These are phyloP conservation scores for Cartodere bifasciata DNA, from an alignment of 2,888 invertebrate genomes.

Conservation along the genomic window DNA sequence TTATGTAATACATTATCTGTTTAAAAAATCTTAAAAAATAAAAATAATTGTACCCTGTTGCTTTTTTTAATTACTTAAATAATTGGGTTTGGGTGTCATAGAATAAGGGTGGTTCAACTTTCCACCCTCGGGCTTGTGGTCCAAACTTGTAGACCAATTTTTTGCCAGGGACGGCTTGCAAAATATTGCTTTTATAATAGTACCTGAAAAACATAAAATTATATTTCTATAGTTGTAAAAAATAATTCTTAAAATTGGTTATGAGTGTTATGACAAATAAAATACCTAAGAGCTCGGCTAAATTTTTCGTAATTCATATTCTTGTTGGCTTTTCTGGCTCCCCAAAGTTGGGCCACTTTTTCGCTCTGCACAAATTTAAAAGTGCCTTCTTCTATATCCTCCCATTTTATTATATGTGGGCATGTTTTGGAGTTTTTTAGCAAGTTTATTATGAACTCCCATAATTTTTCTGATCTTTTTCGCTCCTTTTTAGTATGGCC, in stretches of 20 bases:
- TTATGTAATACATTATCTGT: no score
- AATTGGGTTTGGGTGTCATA: constrained; percentile 30
- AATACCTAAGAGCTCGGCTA: constrained; percentile 73
- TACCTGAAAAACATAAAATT: no score
- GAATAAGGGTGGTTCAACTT: constrained; percentile 41
- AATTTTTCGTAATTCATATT: constrained; percentile 90
- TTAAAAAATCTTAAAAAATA: no score
- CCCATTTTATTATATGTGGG: constrained; percentile 79
- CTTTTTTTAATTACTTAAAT: background rate
- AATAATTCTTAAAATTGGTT: constrained; percentile 1
- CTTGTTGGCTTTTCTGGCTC: constrained; percentile 69
- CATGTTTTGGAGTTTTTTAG: constrained; percentile 62
- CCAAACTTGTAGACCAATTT: constrained; percentile 74
- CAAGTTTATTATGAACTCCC: constrained; percentile 78
- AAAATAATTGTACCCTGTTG: no score
- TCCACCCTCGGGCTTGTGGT: constrained; percentile 65
- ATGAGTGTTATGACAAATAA: background rate
- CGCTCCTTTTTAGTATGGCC: constrained; percentile 8
- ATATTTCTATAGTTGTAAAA: background rate
- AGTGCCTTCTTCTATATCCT: constrained; percentile 68
- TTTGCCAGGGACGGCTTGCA: constrained; percentile 61
- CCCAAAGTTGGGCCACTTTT: constrained; percentile 79
- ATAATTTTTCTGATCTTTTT: constrained; percentile 39
- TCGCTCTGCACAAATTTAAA: constrained; percentile 82
- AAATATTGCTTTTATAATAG: constrained; percentile 65